Percentiles rank a stretch among this genome's conserved stretches.
Conservation (phyloP, 2,113 vertebrate species). For the Willisornis vidua region DNA sequence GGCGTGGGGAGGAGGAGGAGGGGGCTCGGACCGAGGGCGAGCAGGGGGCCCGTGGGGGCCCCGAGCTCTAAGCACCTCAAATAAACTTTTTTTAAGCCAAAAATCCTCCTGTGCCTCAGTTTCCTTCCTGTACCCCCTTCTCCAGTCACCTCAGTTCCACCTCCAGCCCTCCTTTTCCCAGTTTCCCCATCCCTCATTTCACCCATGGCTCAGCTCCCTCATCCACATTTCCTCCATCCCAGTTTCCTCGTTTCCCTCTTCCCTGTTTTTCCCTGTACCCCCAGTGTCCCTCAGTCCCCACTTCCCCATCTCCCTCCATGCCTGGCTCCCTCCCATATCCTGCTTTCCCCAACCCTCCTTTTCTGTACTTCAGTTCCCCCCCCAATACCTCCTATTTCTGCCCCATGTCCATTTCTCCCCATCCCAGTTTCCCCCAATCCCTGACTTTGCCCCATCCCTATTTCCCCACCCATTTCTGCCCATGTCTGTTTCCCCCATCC, state of each 20-base stretch:
- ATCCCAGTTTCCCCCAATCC: background rate
- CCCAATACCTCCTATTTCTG: background rate
- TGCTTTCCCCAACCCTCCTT: background rate
- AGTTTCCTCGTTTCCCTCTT: background rate
- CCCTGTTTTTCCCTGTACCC: too few species aligned
- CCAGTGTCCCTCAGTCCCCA: too few species aligned
- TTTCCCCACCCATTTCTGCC: background rate
- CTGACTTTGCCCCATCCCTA: background rate
- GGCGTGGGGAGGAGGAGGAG: conserved; percentile 62
- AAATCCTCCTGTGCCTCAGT: background rate
- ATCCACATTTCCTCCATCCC: background rate
- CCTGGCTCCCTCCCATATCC: background rate
- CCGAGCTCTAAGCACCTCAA: background rate
- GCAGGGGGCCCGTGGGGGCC: fast-evolving
- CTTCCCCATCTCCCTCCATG: background rate
- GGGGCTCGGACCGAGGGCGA: background rate
- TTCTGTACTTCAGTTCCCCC: background rate
- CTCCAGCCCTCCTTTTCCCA: background rate
- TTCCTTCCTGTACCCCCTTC: background rate
- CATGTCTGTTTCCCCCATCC: too few species aligned
- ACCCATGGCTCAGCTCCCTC: background rate
- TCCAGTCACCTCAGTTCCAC: too few species aligned
- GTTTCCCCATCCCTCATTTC: background rate
- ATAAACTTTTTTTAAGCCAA: background rate
- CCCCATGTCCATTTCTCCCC: background rate